These are phyloP conservation scores for Protobothrops mucrosquamatus DNA, from an alignment of 2,113 vertebrate species.

Conservation along the genomic window DNA sequence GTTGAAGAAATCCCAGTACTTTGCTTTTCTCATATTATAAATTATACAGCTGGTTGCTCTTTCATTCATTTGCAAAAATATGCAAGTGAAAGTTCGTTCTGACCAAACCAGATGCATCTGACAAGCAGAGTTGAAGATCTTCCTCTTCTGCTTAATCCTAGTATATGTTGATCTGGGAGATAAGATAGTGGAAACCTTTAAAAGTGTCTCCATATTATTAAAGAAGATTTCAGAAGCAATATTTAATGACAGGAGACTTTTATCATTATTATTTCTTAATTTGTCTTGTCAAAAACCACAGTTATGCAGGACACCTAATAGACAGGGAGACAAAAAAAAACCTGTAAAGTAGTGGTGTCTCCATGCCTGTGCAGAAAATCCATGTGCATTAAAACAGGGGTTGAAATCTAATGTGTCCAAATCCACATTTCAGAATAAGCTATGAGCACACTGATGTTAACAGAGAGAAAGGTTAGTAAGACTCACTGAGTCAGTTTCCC, in stretches of 20 bases:
- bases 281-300: background rate
- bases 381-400: background rate
- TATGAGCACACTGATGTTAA: background rate
- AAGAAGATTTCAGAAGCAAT: background rate
- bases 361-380: background rate
- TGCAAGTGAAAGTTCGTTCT: background rate
- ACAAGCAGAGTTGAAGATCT: background rate
- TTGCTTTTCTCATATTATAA: background rate
- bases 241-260: background rate
- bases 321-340: no score
- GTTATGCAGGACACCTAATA: background rate
- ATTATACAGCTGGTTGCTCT: background rate
- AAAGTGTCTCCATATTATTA: background rate
- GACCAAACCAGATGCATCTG: background rate
- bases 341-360: background rate
- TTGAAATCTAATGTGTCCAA: background rate
- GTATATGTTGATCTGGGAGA: background rate
- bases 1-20: background rate
- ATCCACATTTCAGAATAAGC: background rate
- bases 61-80: background rate
- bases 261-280: background rate
- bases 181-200: background rate
- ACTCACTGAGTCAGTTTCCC: background rate
- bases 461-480: background rate
- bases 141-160: background rate